Percentiles rank a stretch among this genome's conserved stretches.
These are phyloP conservation scores for Atrina japonica DNA, from an alignment of 2,888 invertebrate genomes.

Conservation along the genomic window DNA sequence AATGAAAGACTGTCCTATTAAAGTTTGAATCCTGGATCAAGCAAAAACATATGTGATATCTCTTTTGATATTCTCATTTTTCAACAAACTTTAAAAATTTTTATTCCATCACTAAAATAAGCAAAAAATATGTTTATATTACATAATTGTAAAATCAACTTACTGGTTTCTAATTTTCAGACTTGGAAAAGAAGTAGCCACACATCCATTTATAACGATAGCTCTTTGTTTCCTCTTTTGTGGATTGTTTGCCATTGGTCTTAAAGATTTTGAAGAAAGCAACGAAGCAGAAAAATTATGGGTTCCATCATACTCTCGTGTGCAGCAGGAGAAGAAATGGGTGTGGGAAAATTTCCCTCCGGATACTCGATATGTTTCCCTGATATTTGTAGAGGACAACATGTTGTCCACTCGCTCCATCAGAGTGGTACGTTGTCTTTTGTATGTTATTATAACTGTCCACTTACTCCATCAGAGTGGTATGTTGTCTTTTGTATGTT, in stretches of 20 bases:
- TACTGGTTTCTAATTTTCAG: slow-evolving; percentile 47
- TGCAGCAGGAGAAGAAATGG: slow-evolving; percentile 68
- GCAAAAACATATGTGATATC: too few relatives aligned
- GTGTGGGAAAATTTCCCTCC: slow-evolving; percentile 64
- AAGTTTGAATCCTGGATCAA: too few relatives aligned
- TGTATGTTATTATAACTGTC: background rate
- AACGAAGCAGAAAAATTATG: slow-evolving; percentile 68
- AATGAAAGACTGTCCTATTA: too few relatives aligned
- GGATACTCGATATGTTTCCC: slow-evolving; percentile 62
- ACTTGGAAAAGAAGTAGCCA: slow-evolving; percentile 64
- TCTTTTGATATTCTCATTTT: too few relatives aligned
- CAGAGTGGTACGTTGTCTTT: slow-evolving; percentile 59
- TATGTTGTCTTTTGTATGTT: too few relatives aligned
- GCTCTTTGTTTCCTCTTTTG: slow-evolving; percentile 56
- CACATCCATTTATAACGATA: slow-evolving; percentile 63
- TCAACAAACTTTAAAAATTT: too few relatives aligned
- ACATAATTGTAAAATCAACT: too few relatives aligned
- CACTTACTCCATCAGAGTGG: too few relatives aligned
- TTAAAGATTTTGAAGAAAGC: slow-evolving; percentile 65
- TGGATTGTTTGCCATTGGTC: slow-evolving; percentile 68
- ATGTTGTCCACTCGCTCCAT: slow-evolving; percentile 59
- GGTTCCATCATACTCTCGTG: slow-evolving; percentile 66
- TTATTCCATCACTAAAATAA: too few relatives aligned
- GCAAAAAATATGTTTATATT: too few relatives aligned
- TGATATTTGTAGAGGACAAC: slow-evolving; percentile 57